Evolutionary conservation across 92 coral and sea anemone genomes (phyloP), one percentile per base, ranked within the genome.

Genomic region (Paragorgia papillata): DNA sequence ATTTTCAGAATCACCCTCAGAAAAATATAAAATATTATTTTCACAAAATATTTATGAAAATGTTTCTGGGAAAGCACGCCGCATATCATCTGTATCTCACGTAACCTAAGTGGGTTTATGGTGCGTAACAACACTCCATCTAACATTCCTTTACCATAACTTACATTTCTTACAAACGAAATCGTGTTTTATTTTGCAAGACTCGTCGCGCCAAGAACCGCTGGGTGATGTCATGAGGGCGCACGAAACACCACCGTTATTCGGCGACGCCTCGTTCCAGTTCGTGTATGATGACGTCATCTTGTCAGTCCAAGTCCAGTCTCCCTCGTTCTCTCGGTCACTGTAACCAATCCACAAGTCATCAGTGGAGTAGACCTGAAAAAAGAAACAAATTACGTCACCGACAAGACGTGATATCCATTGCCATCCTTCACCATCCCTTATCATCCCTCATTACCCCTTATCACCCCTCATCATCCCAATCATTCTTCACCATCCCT

Each of bases 251-350:
- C 98, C 98, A 50, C 98, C 98, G 74, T 94, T 94, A 81, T 89
- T 94, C 22, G 98, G 98, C 30, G 98, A 94, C 69, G 89, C 89
- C 64, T 94, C 98, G 76, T 89, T 91, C 98, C 98, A 94, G 95
- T 94, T 94, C 28, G 98, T 94, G 63, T 94, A 94, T 0, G 98
- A 94, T 76, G 98, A 94, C 86, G 97, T 91, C 84, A 73, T 87
- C 15, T 89, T 84, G 66, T 94, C 98, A 63, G 86, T 82, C 98
- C 98, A 94, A 81, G 90, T 86, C 98, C 98, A 94, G 96, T 94
- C 97, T 73, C 98, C 98, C 85, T 94, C 98, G 88, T 83, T 94
- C 40, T 91, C 96, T 34, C 88, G 92, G 68, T 94, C 98, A 66
- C 91, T 94, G 87, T 94, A 94, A 12, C 98, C 98, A 54, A 94